Evolutionary conservation across 1,140 invertebrate species (phyloP), one percentile per base, ranked within the genome.

Genomic region (Heliconius nattereri): DNA sequence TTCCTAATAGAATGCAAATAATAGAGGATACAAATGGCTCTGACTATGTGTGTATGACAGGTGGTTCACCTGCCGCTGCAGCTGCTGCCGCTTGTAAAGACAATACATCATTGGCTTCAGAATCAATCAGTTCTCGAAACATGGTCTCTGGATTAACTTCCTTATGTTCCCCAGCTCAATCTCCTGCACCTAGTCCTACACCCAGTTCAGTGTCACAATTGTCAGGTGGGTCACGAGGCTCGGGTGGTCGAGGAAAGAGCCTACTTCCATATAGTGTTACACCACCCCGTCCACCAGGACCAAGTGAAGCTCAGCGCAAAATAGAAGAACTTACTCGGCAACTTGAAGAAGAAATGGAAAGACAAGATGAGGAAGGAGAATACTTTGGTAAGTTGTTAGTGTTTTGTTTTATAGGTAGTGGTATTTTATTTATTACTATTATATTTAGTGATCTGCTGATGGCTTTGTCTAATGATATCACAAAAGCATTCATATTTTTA

Each of bases 331-430:
- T 98, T 71, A 98, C 98, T 3, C 95, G 97, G 71, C 97, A 98
- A 89, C 95, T 99, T 79, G 98, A 99, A 93, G 98, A 98, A 90
- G 98, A 98, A 95, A 98, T 99, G 97, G 98, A 99, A 89, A 97
- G 98, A 86, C 97, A 98, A 84, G 97, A 98, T 93, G 98, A 98
- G 87, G 97, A 98, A 91, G 98, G 98, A 82, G 98, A 99, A 95
- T 99, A 98, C 94, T 99, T 99, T 95, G 98, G 98, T 98, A 95
- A 72, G 23, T 52, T 20, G 16, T 52, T 52, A 52, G 49, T 52
- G 49, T 20, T 52, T 52, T 52, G 0, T 52, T 52, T 20, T 52
- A 52, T 52, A 52, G 16, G 49, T 20, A 19, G 19, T 19, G 49
- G 49, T 20, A 52, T 52, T 52, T 52, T 52, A 52, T 52, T 52